phyloP scores from a whole-genome alignment of 2,113 vertebrate genomes.

The Megatriorchis doriae region DNA sequence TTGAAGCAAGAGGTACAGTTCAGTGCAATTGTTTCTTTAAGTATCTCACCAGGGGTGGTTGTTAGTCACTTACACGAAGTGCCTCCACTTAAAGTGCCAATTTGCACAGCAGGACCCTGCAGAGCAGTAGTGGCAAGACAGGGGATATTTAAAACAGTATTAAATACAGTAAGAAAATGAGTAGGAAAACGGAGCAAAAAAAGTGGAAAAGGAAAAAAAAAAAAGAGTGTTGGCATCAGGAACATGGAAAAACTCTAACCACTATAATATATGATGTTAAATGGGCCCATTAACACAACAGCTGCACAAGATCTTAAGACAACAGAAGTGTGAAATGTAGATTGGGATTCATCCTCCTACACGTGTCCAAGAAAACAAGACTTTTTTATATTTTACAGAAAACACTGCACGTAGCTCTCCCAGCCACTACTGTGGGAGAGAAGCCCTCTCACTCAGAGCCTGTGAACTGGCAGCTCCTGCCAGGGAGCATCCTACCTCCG shows the following conservation, averaged over 20 bases:
- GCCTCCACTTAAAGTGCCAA: conserved; percentile 1
- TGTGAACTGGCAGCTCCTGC: neutral
- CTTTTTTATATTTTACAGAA: neutral
- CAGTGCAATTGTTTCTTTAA: conserved; percentile 42
- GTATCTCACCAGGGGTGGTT: conserved; percentile 25
- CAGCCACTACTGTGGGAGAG: neutral
- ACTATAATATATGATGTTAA: neutral
- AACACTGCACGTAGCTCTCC: neutral
- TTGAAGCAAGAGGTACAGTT: conserved; percentile 10
- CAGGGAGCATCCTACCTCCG: neutral
- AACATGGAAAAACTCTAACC: neutral
- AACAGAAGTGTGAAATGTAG: neutral
- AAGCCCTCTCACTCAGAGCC: neutral
- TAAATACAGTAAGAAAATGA: conserved; percentile 9
- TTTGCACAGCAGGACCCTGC: conserved; percentile 33
- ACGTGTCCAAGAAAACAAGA: neutral
- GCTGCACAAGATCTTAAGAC: neutral
- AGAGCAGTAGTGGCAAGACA: neutral
- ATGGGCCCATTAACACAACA: neutral
- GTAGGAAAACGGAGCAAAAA: neutral
- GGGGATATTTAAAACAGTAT: conserved; percentile 9
- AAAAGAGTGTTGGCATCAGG: neutral
- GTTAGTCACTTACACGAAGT: conserved; percentile 13
- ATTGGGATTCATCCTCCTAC: neutral
- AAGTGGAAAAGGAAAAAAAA: neutral